These are phyloP conservation scores for Atopsyche davidsoni DNA, from an alignment of 1,140 invertebrate genomes.

Conservation along the genomic window DNA sequence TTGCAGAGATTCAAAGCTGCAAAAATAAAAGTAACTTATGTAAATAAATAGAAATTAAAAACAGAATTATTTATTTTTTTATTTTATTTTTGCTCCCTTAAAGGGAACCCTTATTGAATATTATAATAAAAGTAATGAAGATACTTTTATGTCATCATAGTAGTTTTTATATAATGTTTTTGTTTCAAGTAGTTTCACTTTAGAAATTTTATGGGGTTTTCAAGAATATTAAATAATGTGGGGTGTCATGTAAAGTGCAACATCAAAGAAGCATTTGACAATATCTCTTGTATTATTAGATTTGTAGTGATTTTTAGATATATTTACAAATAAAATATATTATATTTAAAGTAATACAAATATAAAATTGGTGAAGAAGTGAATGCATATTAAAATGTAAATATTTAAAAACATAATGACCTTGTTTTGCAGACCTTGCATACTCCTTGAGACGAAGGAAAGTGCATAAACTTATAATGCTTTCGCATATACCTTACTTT, in stretches of 20 bases:
- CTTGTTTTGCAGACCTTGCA: too few species aligned
- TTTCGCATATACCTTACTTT: conserved; percentile 28
- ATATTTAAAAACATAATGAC: too few species aligned
- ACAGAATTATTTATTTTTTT: conserved; percentile 1
- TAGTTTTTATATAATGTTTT: too few species aligned
- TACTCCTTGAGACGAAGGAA: too few species aligned
- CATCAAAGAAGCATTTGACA: too few species aligned
- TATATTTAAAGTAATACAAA: too few species aligned
- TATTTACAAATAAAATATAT: conserved; percentile 32
- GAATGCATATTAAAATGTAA: too few species aligned
- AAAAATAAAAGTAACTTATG: conserved; percentile 17
- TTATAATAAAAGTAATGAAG: not conserved
- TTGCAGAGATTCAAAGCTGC: conserved; percentile 29
- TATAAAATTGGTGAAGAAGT: too few species aligned
- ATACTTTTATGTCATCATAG: not conserved
- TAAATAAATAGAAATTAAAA: not conserved
- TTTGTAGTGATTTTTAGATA: conserved; percentile 35
- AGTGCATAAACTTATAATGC: conserved; percentile 30
- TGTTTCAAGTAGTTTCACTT: too few species aligned
- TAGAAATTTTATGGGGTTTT: too few species aligned
- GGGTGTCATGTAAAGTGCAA: too few species aligned
- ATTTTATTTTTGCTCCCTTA: not conserved
- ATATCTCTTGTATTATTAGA: conserved; percentile 3
- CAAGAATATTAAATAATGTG: too few species aligned
- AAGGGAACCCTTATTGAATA: not conserved